A percentile compares a stretch with the other conserved stretches of the same genome.
Evolutionary conservation across 2,888 invertebrate genomes (phyloP).

Genomic region (Geotrupes spiniger): DNA sequence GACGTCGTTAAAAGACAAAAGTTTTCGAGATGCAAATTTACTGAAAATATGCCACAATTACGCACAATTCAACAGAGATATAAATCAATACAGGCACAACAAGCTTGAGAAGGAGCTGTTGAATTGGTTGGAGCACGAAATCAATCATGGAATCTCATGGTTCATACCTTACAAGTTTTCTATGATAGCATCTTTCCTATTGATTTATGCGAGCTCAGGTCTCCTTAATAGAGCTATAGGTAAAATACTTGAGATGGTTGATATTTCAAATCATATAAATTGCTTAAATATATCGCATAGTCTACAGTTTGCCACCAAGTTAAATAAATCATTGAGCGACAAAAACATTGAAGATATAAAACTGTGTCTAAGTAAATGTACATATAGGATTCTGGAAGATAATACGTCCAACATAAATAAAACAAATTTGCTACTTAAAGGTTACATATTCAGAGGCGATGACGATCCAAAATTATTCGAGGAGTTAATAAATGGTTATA

Average conservation of each 20-base stretch:
- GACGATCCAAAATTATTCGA: slow-evolving; percentile 44
- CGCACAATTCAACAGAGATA: slow-evolving; percentile 55
- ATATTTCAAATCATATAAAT: slow-evolving; percentile 48
- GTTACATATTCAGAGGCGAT: slow-evolving; percentile 38
- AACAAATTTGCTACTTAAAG: slow-evolving; percentile 34
- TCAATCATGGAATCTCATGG: slow-evolving; percentile 42
- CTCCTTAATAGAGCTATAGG: slow-evolving; percentile 46
- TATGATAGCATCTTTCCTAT: slow-evolving; percentile 47
- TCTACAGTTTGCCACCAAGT: slow-evolving; percentile 42
- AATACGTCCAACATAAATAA: slow-evolving; percentile 16
- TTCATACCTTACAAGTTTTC: slow-evolving; percentile 49
- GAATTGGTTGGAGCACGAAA: slow-evolving; percentile 44
- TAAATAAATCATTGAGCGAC: slow-evolving; percentile 23
- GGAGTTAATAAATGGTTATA: slow-evolving; percentile 45
- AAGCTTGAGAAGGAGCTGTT: slow-evolving; percentile 50
- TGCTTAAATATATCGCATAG: slow-evolving; percentile 51
- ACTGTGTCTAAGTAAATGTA: slow-evolving; percentile 40
- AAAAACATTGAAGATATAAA: slow-evolving; percentile 18
- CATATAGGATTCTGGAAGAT: slow-evolving; percentile 39
- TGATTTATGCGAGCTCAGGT: slow-evolving; percentile 48
- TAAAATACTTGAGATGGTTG: slow-evolving; percentile 46
- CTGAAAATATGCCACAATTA: slow-evolving; percentile 53
- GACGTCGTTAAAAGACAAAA: slow-evolving; percentile 38
- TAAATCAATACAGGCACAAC: slow-evolving; percentile 53
- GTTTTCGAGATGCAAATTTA: slow-evolving; percentile 39